These are phyloP conservation scores for Cyclophora punctaria DNA, from an alignment of 2,888 invertebrate genomes.

Conservation along the genomic window DNA sequence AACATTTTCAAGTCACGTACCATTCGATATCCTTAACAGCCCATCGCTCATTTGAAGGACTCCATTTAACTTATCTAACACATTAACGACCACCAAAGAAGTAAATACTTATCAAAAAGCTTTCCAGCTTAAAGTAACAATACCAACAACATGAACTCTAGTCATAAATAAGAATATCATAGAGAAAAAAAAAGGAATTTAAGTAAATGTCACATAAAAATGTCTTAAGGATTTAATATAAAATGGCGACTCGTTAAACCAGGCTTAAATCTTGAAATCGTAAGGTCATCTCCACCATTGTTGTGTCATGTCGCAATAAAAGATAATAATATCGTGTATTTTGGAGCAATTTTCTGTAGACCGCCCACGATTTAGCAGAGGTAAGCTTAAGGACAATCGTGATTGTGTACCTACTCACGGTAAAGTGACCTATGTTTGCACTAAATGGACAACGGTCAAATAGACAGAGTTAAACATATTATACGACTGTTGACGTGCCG, in stretches of 20 bases:
- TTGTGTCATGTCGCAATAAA: slow-evolving; percentile 59
- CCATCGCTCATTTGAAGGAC: slow-evolving; percentile 22
- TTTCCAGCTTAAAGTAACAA: slow-evolving; percentile 4
- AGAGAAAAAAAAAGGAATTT: slow-evolving; percentile 15
- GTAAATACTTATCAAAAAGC: slow-evolving; percentile 26
- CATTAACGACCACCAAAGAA: slow-evolving; percentile 44
- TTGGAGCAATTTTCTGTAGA: slow-evolving; percentile 55
- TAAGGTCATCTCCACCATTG: slow-evolving; percentile 65
- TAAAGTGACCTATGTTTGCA: slow-evolving; percentile 9
- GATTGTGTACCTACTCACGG: neutral
- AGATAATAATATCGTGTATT: slow-evolving; percentile 64
- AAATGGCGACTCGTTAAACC: slow-evolving; percentile 35
- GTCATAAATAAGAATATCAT: slow-evolving; percentile 16
- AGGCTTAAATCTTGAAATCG: slow-evolving; percentile 41
- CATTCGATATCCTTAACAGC: slow-evolving; percentile 20
- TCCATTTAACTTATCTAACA: slow-evolving; percentile 30
- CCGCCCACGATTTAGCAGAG: slow-evolving; percentile 40
- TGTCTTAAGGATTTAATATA: slow-evolving; percentile 27
- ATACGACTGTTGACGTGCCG: no score
- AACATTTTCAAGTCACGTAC: slow-evolving; percentile 7
- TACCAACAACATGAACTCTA: neutral
- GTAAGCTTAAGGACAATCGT: slow-evolving; percentile 13
- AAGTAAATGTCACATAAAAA: slow-evolving; percentile 21
- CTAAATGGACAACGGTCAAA: no score
- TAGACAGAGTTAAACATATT: no score